A percentile compares a stretch with the other conserved stretches of the same genome.
phyloP scores from a whole-genome alignment of 2,113 vertebrate species.

The Pollachius pollachius region DNA sequence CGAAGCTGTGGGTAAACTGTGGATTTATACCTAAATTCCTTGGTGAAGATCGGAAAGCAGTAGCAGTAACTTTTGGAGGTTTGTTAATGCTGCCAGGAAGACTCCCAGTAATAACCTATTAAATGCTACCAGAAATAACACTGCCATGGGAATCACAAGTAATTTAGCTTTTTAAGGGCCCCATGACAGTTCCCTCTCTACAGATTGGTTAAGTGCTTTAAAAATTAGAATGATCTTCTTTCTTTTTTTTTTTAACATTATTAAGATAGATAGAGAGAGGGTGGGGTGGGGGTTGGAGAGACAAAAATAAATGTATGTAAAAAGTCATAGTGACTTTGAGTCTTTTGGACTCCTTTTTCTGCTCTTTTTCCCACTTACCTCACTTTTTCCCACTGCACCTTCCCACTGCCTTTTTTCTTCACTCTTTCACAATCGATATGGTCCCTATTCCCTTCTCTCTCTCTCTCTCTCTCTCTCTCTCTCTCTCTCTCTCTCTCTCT shows the following conservation, averaged over 20 bases:
- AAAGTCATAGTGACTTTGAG: constrained; percentile 1
- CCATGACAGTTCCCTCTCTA: constrained; percentile 12
- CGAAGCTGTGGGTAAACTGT: not conserved
- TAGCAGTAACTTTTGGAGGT: constrained; percentile 7
- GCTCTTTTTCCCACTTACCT: not conserved
- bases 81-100: not conserved
- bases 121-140: constrained; percentile 32
- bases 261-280: not conserved
- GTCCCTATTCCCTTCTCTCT: too few relatives aligned
- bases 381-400: not conserved
- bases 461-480: too few relatives aligned
- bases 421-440: too few relatives aligned
- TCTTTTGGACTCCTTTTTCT: not conserved
- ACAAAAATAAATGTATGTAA: not conserved
- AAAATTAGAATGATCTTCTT: constrained; percentile 27
- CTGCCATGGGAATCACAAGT: constrained; percentile 16
- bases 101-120: constrained; percentile 24
- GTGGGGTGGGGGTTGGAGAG: not conserved
- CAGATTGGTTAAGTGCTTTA: constrained; percentile 25
- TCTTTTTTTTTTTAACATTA: constrained; percentile 18
- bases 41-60: not conserved
- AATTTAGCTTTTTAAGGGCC: constrained; percentile 20
- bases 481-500: not conserved
- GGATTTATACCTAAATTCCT: constrained; percentile 7
- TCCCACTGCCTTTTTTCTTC: too few relatives aligned